phyloP scores from a whole-genome alignment of 2,888 invertebrate genomes.

The Heliconius erato region DNA sequence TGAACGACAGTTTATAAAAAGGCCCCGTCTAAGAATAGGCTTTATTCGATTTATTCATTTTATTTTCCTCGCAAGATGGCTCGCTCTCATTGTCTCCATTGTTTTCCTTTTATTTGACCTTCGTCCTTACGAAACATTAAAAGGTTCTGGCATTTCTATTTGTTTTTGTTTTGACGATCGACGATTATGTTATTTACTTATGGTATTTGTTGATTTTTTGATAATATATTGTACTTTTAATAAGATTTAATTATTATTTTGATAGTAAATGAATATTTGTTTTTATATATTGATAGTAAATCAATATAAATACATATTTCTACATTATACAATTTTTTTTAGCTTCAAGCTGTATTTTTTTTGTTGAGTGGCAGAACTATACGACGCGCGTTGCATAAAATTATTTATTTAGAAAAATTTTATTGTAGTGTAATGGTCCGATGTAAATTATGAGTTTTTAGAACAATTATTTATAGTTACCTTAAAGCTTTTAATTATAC shows the following conservation, averaged over 20 bases:
- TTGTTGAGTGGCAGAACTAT: too few species aligned
- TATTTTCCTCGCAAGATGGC: slow-evolving; percentile 55
- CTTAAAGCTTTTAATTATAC: too few species aligned
- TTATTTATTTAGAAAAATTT: too few species aligned
- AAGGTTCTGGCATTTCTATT: slow-evolving; percentile 45
- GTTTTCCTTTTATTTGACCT: slow-evolving; percentile 55
- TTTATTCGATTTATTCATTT: slow-evolving; percentile 73
- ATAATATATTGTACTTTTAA: neutral
- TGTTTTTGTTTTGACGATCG: slow-evolving; percentile 39
- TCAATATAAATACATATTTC: too few species aligned
- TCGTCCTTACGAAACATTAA: slow-evolving; percentile 53
- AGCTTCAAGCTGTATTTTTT: too few species aligned
- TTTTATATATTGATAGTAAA: neutral
- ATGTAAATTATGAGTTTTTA: too few species aligned
- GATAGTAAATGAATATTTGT: neutral
- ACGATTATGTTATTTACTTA: slow-evolving; percentile 18
- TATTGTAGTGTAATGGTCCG: too few species aligned
- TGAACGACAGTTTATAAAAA: slow-evolving; percentile 71
- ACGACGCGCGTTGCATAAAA: too few species aligned
- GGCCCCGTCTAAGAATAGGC: slow-evolving; percentile 66
- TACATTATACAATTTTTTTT: too few species aligned
- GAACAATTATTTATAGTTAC: too few species aligned
- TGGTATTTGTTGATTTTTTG: neutral
- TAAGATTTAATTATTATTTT: neutral
- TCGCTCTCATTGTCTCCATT: slow-evolving; percentile 56